These are phyloP conservation scores for Cichladusa arquata DNA, from an alignment of 2,113 vertebrate genomes.

Conservation along the genomic window DNA sequence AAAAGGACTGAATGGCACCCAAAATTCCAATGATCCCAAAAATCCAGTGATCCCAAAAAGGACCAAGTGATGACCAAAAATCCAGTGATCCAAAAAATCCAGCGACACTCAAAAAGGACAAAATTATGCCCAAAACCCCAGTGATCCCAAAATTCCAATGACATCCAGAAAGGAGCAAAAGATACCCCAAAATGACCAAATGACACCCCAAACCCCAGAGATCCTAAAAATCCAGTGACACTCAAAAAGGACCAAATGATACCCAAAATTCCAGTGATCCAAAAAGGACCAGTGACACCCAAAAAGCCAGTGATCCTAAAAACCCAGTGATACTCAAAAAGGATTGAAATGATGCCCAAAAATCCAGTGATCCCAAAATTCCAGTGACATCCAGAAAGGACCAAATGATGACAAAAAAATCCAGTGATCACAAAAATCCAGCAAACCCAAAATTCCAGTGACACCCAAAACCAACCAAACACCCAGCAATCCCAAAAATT, in stretches of 20 bases:
- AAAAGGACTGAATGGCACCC: not conserved
- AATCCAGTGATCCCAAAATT: not conserved
- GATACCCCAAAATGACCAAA: not conserved
- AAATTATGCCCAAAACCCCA: not conserved
- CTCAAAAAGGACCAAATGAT: not conserved
- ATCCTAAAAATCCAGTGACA: not conserved
- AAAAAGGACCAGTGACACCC: no score
- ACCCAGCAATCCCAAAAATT: not conserved
- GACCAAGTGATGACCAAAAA: no score
- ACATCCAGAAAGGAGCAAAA: not conserved
- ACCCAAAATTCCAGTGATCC: no score
- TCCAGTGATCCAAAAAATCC: no score
- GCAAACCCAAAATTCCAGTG: not conserved
- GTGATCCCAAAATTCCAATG: no score
- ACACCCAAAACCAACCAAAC: not conserved
- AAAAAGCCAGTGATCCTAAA: no score
- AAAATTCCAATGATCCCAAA: not conserved
- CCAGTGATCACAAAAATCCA: not conserved
- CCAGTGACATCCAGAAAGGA: not conserved
- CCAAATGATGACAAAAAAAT: not conserved
- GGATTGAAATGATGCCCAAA: not conserved
- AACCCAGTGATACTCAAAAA: no score
- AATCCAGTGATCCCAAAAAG: not conserved
- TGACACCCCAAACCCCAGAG: not conserved
- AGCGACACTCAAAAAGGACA: no score